A percentile compares a stretch with the other conserved stretches of the same genome.
These are phyloP conservation scores for Tautogolabrus adspersus DNA, from an alignment of 2,113 vertebrate genomes.

Conservation along the genomic window DNA sequence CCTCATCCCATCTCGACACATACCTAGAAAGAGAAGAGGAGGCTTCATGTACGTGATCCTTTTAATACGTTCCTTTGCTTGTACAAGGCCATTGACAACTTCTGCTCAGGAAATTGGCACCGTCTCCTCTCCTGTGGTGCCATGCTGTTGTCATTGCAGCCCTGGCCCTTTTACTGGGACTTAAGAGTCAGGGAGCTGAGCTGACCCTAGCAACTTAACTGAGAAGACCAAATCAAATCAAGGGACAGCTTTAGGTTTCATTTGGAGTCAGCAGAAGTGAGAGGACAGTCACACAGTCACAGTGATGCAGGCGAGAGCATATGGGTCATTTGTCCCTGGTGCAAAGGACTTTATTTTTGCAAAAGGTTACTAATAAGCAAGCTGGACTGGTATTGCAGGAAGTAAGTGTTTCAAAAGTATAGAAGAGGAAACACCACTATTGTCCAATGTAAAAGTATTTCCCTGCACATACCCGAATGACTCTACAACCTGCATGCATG, in stretches of 20 bases:
- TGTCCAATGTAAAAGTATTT: background rate
- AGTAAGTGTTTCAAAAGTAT: background rate
- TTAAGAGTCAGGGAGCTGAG: conserved; percentile 21
- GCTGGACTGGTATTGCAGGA: background rate
- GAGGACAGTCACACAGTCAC: conserved; percentile 47
- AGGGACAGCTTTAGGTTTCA: conserved; percentile 45
- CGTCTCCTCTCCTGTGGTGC: background rate
- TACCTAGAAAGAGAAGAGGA: background rate
- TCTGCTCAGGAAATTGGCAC: conserved; percentile 34
- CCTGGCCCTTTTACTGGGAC: conserved; percentile 27
- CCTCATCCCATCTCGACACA: background rate
- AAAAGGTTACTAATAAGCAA: background rate
- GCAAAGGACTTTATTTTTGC: background rate
- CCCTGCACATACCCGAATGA: background rate
- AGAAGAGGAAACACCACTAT: background rate
- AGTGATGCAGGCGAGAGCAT: conserved; percentile 7
- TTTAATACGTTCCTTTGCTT: conserved; percentile 29
- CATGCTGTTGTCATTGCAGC: conserved; percentile 28
- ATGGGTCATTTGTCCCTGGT: background rate
- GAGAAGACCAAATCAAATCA: conserved; percentile 65
- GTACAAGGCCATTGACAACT: conserved; percentile 33
- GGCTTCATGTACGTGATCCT: conserved; percentile 3
- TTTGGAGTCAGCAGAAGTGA: conserved; percentile 66
- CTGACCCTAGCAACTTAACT: conserved; percentile 56
- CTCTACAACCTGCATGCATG: background rate